These are phyloP conservation scores for Corvus cornix DNA, from an alignment of 2,113 vertebrate species.

Conservation along the genomic window DNA sequence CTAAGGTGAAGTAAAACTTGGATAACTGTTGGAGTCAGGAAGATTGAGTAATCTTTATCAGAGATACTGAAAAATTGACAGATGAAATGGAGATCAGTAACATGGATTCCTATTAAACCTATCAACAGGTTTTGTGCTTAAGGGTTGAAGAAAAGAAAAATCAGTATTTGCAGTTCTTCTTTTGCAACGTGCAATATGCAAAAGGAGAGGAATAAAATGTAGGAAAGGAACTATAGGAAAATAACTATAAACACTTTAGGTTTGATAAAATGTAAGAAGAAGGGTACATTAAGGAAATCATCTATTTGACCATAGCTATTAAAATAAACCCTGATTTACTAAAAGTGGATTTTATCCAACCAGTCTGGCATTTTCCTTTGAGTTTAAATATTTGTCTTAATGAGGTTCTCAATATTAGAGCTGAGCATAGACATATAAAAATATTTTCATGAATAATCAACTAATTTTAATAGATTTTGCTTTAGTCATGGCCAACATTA, in stretches of 20 bases:
- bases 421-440: neutral
- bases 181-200: neutral
- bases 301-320: neutral
- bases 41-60: neutral
- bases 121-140: neutral
- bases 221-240: neutral
- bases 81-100: neutral
- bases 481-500: neutral
- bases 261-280: neutral
- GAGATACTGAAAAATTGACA: neutral
- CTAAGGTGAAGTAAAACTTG: neutral
- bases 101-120: neutral
- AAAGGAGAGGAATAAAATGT: neutral
- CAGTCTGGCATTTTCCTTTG: neutral
- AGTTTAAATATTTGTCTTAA: neutral
- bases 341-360: neutral
- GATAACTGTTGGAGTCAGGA: neutral
- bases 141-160: neutral
- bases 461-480: neutral
- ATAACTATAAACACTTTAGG: neutral
- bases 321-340: neutral
- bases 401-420: neutral
- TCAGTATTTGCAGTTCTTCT: neutral
- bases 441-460: neutral
- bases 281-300: neutral